Conservation (phyloP, 1,140 invertebrate species). For the Apocrypta bakeri region DNA sequence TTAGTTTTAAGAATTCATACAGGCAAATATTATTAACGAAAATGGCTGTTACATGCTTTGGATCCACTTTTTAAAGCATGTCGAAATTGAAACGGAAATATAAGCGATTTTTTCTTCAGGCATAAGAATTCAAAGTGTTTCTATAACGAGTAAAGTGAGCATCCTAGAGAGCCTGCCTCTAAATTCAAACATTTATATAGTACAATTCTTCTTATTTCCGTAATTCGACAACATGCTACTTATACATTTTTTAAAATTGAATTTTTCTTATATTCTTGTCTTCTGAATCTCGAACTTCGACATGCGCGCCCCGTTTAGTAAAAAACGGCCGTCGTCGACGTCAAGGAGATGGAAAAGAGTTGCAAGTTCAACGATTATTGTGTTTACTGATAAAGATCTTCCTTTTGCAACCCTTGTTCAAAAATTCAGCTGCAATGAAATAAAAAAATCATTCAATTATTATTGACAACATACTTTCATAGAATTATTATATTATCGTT, state of each 20-base stretch:
- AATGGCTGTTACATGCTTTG: conserved; percentile 21
- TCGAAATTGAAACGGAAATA: conserved; percentile 32
- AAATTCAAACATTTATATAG: conserved; percentile 23
- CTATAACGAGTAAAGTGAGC: conserved; percentile 31
- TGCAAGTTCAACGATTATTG: conserved; percentile 7
- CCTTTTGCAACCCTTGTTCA: conserved; percentile 30
- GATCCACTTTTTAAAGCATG: conserved; percentile 8
- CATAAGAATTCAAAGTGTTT: conserved; percentile 22
- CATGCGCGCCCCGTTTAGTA: not conserved
- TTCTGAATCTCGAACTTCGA: conserved; percentile 24
- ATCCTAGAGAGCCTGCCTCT: conserved; percentile 51
- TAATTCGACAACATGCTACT: conserved; percentile 29
- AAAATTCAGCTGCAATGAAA: conserved; percentile 36
- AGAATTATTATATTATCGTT: no score
- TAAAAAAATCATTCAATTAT: no score
- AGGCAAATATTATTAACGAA: not conserved
- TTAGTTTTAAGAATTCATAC: not conserved
- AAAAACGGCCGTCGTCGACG: conserved; percentile 22
- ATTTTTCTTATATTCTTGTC: conserved; percentile 30
- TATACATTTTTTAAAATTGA: conserved; percentile 28
- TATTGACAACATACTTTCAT: no score
- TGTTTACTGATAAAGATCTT: conserved; percentile 7
- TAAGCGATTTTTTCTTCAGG: conserved; percentile 12
- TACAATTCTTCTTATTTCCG: conserved; percentile 21
- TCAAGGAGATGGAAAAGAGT: conserved; percentile 6